Base-by-base conservation (phyloP, 2,797 vertebrate species). In the Rhinoraja longicauda region DNA sequence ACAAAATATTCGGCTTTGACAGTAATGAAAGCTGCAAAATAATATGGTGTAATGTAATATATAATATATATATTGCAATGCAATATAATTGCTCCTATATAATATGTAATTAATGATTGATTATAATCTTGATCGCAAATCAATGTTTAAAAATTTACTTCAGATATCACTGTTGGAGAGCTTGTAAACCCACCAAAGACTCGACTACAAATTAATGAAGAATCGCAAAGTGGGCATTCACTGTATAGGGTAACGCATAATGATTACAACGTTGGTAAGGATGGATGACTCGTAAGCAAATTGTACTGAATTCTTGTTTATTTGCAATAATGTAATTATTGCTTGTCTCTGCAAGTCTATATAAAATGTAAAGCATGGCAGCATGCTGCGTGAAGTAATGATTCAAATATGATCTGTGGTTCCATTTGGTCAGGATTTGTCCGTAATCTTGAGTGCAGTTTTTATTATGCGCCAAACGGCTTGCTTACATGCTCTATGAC, bases 181-280 rank as follows among this genome's bases (percentile, higher is more conserved):
- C n/a, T 97, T 93, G 94, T 99, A 93, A 97, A 98, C 95, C 98
- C 98, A 93, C 93, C 94, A 57, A 98, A 98, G 96, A 94, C 96
- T 0, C 94, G 84, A 84, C 94, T 96, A 93, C 96, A 98, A 93
- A 93, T 97, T 39, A 95, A 97, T 93, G 94, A 93, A 94, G 97
- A 98, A 94, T 94, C 94, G 1, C 93, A 95, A 90, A 95, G 96
- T 94, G 96, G 96, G 90, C 98, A 98, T 5, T 93, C 96, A 64
- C 93, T 95, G 81, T 98, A 98, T 1, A 0, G 97, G 59, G 93
- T 94, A 1, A 97, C 97, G 93, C 97, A 98, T 93, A 96, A 96
- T 39, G 96, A 96, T 93, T 98, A 97, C 94, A 96, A 95, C 62
- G 95, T 93, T 45, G 97, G 97, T 98, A 93, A 97, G 97, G 95